Evolutionary conservation across 2,797 vertebrate species (phyloP).

Genomic region (Eulemur rubriventer): DNA sequence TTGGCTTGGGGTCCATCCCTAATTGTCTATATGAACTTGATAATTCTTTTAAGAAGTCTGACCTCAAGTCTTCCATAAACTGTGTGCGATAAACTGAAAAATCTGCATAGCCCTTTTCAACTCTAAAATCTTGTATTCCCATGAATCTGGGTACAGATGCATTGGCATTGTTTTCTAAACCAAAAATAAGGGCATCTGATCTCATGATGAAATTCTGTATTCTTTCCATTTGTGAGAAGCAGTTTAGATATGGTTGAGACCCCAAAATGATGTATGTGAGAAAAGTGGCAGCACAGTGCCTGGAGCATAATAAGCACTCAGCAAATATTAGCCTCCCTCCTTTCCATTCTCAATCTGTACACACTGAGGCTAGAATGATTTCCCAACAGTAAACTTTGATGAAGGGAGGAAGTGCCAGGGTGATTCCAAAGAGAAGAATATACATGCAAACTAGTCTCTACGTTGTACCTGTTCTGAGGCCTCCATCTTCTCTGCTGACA

Average conservation of each 20-base stretch:
- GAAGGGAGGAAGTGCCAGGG: neutral
- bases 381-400: neutral
- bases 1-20: neutral
- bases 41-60: neutral
- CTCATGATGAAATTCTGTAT: neutral
- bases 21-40: neutral
- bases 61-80: neutral
- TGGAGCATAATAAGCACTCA: neutral
- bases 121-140: neutral
- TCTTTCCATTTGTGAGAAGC: neutral
- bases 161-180: neutral
- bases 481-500: neutral
- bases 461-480: neutral
- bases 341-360: neutral
- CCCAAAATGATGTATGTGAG: neutral
- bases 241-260: neutral
- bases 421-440: neutral
- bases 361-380: neutral
- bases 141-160: neutral
- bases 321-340: neutral
- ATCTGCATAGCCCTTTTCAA: neutral
- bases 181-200: neutral
- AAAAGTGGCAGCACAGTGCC: neutral
- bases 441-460: no score
- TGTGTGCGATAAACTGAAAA: neutral